Evolutionary conservation across 1,140 invertebrate species (phyloP).

Genomic region (Halesus radiatus): DNA sequence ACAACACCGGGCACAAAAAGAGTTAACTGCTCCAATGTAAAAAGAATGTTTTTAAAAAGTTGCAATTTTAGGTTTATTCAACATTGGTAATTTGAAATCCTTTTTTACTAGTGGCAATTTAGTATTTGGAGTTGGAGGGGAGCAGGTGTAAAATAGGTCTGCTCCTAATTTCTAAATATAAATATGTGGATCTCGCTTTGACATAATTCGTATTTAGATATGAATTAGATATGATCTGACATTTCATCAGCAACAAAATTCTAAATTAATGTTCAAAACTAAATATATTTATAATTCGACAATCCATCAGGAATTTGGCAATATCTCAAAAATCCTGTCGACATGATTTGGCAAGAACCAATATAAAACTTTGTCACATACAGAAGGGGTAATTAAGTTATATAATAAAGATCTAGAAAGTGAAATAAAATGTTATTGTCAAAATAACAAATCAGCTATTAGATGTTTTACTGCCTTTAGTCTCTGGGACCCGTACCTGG

Average conservation of each 20-base stretch:
- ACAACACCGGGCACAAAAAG: too few species aligned
- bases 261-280: slow-evolving; percentile 10
- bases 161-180: background rate
- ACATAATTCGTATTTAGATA: background rate
- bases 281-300: background rate
- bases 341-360: slow-evolving; percentile 23
- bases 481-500: too few species aligned
- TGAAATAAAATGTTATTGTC: background rate
- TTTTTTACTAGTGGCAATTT: background rate
- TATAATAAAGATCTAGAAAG: background rate
- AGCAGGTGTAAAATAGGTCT: background rate
- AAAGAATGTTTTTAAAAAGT: too few species aligned
- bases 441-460: background rate
- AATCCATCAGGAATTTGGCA: slow-evolving; percentile 21
- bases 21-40: too few species aligned
- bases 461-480: too few species aligned
- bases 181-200: background rate
- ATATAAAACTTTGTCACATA: slow-evolving; percentile 5
- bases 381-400: background rate
- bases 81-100: background rate
- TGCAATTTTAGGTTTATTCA: background rate
- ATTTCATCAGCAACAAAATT: background rate
- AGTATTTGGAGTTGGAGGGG: background rate
- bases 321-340: slow-evolving; percentile 25
- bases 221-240: background rate